Base-by-base conservation (phyloP, 1,140 invertebrate species). In the Drosophila tani region DNA sequence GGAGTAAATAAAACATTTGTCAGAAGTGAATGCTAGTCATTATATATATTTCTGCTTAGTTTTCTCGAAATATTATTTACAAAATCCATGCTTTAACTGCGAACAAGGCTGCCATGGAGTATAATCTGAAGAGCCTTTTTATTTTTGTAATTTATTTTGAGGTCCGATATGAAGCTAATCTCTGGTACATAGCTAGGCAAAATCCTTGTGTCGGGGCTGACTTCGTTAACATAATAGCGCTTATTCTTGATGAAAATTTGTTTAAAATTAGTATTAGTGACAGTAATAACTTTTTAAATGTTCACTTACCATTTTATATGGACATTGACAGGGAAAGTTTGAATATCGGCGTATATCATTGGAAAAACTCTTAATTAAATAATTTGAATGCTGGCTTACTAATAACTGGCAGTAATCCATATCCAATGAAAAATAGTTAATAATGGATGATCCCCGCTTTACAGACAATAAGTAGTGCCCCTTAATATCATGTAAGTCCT, bases 311-410 rank as follows among this genome's bases (percentile, higher is more conserved):
- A 27, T 70, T 49, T 60, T 50, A 2, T 60, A 65, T 2, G 76
- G 76, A 49, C 75, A 80, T 9, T 74, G 17, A 5, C 58, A 3
- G 0, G 75, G 75, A 19, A 63, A 67, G 41, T 80, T 80, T 1
- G 60, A 19, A 3, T 29, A 19, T 6, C 50, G 29, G 0, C 75
- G 75, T 0, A 80, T 1, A 11, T 49, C 57, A 6, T n/a, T 32
- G 27, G 19, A n/a, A 14, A 78, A 3, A 19, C 53, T 32, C 3
- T 47, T 49, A 11, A 63, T 21, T 38, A 74, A n/a, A 46, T 21
- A 38, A 11, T 80, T 19, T 5, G 9, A 49, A 1, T 79, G 43
- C 6, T 24, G 19, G 15, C 32, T 62, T 1, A 47, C 29, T 11
- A 80, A 24, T 0, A 58, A 17, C 0, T 43, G n/a, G 45, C 78